Evolutionary conservation across 2,113 vertebrate species (phyloP).

Genomic region (Porphyrio hochstetteri): DNA sequence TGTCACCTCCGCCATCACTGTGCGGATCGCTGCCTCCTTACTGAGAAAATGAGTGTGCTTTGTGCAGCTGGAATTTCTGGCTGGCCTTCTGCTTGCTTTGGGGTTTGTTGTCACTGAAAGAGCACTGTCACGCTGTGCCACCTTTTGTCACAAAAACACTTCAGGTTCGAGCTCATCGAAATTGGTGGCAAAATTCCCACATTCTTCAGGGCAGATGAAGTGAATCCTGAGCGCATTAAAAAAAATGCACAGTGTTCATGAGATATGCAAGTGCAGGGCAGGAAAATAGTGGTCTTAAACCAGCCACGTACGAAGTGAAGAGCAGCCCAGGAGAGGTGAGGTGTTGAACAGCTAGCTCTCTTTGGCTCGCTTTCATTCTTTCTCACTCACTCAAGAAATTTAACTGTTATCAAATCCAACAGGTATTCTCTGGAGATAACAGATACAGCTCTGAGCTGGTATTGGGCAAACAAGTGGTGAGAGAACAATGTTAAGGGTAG

Average conservation of each 20-base stretch:
- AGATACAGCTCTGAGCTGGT: neutral
- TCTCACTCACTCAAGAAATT: neutral
- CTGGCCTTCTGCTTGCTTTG: neutral
- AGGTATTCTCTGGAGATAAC: neutral
- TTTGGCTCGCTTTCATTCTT: neutral
- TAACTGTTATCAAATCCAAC: neutral
- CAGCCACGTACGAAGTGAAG: accelerated
- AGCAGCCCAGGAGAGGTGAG: neutral
- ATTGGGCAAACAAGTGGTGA: neutral
- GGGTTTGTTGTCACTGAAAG: neutral
- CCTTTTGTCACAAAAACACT: neutral
- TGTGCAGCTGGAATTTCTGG: neutral
- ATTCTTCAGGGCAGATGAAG: accelerated
- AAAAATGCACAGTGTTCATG: neutral
- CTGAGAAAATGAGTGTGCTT: neutral
- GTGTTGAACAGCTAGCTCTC: neutral
- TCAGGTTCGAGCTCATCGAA: neutral
- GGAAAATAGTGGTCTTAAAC: neutral
- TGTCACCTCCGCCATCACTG: accelerated
- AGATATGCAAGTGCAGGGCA: accelerated
- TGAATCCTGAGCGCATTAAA: neutral
- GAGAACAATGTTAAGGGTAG: neutral
- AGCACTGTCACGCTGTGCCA: accelerated
- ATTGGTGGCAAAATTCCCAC: neutral
- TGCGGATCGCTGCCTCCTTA: accelerated